Evolutionary conservation across 1,140 invertebrate species (phyloP).

Genomic region (Drosophila virilis): DNA sequence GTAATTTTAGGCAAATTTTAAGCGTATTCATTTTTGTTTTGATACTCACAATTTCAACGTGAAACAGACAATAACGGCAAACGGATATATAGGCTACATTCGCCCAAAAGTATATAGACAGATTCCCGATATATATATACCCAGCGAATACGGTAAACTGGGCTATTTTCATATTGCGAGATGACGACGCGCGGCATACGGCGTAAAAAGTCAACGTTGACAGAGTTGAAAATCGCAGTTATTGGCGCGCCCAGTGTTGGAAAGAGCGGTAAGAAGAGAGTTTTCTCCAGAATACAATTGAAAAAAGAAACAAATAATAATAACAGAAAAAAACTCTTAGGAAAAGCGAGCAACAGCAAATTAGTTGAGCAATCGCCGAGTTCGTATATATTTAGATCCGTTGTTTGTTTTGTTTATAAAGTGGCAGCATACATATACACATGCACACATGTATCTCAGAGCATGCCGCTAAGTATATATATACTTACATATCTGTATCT

Average conservation of each 20-base stretch:
- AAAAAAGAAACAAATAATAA: constrained; percentile 3
- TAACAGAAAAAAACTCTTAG: constrained; percentile 31
- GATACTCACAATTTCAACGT: constrained; percentile 66
- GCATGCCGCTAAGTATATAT: constrained; percentile 29
- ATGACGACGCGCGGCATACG: constrained; percentile 90
- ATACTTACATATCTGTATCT: constrained; percentile 20
- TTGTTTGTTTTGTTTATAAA: constrained; percentile 83
- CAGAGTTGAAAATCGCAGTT: constrained; percentile 94
- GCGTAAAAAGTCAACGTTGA: constrained; percentile 94
- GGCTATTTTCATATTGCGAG: constrained; percentile 40
- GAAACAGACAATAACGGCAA: constrained; percentile 46
- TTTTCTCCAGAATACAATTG: constrained; percentile 12
- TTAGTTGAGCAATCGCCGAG: constrained; percentile 80
- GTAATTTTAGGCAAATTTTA: constrained; percentile 72
- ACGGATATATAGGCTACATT: constrained; percentile 56
- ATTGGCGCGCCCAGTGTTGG: constrained; percentile 93
- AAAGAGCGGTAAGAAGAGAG: constrained; percentile 90
- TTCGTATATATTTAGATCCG: constrained; percentile 75
- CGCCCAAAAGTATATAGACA: constrained; percentile 23
- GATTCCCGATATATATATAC: constrained; percentile 13
- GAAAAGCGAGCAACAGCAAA: constrained; percentile 71
- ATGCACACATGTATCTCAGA: constrained; percentile 15
- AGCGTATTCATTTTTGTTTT: constrained; percentile 56
- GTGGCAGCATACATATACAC: constrained; percentile 60
- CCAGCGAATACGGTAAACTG: constrained; percentile 23